Evolutionary conservation across 1,140 invertebrate species (phyloP).

Genomic region (Vanessa atalanta): DNA sequence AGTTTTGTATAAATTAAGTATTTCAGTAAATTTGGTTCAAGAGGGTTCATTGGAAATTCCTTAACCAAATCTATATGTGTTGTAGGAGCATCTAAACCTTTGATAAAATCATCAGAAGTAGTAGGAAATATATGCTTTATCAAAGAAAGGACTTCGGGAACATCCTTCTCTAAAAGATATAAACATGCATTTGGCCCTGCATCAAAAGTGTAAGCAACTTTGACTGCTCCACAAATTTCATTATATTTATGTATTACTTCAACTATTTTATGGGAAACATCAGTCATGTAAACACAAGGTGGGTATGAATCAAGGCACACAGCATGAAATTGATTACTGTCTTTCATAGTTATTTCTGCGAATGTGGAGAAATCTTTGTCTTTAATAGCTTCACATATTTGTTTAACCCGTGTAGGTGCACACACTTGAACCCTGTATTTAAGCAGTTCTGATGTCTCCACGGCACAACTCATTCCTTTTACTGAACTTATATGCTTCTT

Average conservation of each 20-base stretch:
- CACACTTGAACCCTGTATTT: constrained; percentile 86
- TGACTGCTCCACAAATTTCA: constrained; percentile 81
- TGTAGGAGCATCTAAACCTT: constrained; percentile 47
- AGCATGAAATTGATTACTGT: constrained; percentile 99
- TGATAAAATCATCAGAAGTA: constrained; percentile 62
- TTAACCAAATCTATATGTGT: constrained; percentile 50
- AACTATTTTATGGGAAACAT: constrained; percentile 90
- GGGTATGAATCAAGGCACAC: constrained; percentile 97
- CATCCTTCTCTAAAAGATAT: constrained; percentile 90
- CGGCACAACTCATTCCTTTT: constrained; percentile 92
- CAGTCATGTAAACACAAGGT: constrained; percentile 95
- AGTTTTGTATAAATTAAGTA: constrained; percentile 93
- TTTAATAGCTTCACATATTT: constrained; percentile 89
- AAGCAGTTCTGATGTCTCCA: constrained; percentile 92
- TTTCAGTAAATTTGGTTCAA: constrained; percentile 84
- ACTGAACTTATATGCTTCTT: constrained; percentile 95
- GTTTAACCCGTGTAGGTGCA: constrained; percentile 86
- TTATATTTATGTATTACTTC: constrained; percentile 93
- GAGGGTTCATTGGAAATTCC: constrained; percentile 63
- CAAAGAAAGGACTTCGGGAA: constrained; percentile 84
- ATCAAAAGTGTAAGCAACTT: constrained; percentile 97
- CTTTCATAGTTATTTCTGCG: constrained; percentile 97
- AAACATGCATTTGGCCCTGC: constrained; percentile 98
- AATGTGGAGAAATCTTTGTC: constrained; percentile 92
- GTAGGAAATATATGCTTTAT: constrained; percentile 89